Percentiles rank a stretch among this genome's conserved stretches.
These are phyloP conservation scores for Diuraphis noxia DNA, from an alignment of 1,140 invertebrate genomes.

Conservation along the genomic window DNA sequence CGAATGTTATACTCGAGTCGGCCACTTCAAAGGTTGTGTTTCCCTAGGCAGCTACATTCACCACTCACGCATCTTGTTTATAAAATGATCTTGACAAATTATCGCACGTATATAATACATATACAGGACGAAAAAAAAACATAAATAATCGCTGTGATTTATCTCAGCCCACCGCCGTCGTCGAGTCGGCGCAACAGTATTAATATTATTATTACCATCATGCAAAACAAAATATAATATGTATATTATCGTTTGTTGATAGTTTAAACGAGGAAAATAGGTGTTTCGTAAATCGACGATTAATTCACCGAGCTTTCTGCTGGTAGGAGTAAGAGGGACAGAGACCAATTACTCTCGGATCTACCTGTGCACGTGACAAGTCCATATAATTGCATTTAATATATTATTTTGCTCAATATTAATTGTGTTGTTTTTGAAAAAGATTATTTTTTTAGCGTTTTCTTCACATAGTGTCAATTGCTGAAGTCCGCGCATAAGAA, in stretches of 20 bases:
- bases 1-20: not conserved
- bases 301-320: not conserved
- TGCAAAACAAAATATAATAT: not conserved
- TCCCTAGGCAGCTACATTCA: not conserved
- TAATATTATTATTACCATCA: not conserved
- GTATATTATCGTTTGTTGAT: not conserved
- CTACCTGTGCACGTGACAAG: not conserved
- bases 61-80: not conserved
- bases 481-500: not conserved
- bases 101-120: not conserved
- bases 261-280: not conserved
- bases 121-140: not conserved
- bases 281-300: not conserved
- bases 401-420: not conserved
- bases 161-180: not conserved
- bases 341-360: not conserved
- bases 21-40: not conserved
- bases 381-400: not conserved
- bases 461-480: not conserved
- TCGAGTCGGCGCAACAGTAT: not conserved
- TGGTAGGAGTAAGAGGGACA: not conserved
- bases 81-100: not conserved
- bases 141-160: not conserved
- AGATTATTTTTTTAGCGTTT: not conserved
- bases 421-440: not conserved